These are phyloP conservation scores for Cyclopterus lumpus DNA, from an alignment of 2,797 vertebrate genomes.

Conservation along the genomic window DNA sequence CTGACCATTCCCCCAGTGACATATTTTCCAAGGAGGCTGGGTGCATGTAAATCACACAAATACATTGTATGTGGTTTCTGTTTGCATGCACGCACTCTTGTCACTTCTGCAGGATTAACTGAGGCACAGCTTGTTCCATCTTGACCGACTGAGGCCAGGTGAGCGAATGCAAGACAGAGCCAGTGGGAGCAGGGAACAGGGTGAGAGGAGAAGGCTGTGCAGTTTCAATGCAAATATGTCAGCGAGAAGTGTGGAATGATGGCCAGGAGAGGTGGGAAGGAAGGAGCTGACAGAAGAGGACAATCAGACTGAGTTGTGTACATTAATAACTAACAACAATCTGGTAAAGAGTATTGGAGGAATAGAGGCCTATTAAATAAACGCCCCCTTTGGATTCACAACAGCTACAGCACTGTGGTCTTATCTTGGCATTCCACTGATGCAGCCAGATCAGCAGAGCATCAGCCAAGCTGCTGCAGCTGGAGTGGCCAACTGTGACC, in stretches of 20 bases:
- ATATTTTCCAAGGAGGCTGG: conserved; percentile 26
- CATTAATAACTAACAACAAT: conserved; percentile 48
- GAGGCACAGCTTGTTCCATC: conserved; percentile 60
- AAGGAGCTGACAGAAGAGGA: conserved; percentile 16
- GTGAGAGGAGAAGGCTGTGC: conserved; percentile 1
- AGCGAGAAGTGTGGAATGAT: conserved; percentile 51
- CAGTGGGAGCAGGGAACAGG: conserved; percentile 6
- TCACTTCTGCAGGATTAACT: conserved; percentile 70
- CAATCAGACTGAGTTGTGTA: conserved; percentile 28
- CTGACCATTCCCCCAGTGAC: conserved; percentile 39
- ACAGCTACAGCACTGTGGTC: conserved; percentile 47
- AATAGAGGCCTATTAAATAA: not conserved
- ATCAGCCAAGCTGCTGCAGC: conserved; percentile 67
- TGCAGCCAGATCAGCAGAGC: conserved; percentile 68
- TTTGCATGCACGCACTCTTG: conserved; percentile 51
- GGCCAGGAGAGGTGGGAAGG: conserved; percentile 16
- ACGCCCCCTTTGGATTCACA: conserved; percentile 14
- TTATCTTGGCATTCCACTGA: conserved; percentile 78
- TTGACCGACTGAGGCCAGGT: conserved; percentile 54
- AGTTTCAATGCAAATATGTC: conserved; percentile 43
- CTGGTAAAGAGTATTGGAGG: no score
- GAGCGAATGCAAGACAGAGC: conserved; percentile 30
- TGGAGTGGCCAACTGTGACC: conserved; percentile 67
- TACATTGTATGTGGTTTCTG: conserved; percentile 1
- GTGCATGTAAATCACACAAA: conserved; percentile 35